Evolutionary conservation across 2,113 vertebrate genomes (phyloP).

Genomic region (Sclerurus mexicanus): DNA sequence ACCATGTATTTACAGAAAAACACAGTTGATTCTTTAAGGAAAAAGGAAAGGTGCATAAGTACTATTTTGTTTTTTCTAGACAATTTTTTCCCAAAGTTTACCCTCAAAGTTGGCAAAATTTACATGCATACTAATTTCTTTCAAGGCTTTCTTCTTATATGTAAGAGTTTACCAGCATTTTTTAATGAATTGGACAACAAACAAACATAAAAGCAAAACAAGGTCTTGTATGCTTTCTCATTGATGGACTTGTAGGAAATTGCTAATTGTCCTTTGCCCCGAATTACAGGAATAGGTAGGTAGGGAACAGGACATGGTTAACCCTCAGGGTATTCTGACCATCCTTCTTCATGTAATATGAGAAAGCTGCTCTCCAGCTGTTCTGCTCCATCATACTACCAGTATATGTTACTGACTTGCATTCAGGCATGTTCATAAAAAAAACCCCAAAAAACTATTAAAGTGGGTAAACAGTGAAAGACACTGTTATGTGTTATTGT

Average conservation of each 20-base stretch:
- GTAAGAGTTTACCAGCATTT: background rate
- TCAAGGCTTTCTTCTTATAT: background rate
- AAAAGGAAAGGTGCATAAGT: background rate
- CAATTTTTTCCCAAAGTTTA: background rate
- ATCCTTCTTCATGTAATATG: constrained; percentile 1
- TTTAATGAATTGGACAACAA: background rate
- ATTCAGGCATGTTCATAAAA: background rate
- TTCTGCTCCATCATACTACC: background rate
- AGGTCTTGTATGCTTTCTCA: background rate
- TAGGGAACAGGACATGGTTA: background rate
- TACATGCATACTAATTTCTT: background rate
- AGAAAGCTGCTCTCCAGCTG: constrained; percentile 40
- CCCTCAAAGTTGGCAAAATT: background rate
- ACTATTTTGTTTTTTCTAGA: background rate
- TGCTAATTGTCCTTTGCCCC: constrained; percentile 35
- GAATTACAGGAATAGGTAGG: constrained; percentile 4
- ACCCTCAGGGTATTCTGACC: constrained; percentile 8
- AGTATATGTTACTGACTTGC: background rate
- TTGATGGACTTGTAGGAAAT: constrained; percentile 27
- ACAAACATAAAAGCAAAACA: background rate
- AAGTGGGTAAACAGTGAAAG: background rate
- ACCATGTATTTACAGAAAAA: background rate
- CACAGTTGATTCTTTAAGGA: background rate
- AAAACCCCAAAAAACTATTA: background rate
- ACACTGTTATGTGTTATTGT: background rate